Base-by-base conservation (phyloP, 2,888 invertebrate genomes). In the Plutella xylostella region DNA sequence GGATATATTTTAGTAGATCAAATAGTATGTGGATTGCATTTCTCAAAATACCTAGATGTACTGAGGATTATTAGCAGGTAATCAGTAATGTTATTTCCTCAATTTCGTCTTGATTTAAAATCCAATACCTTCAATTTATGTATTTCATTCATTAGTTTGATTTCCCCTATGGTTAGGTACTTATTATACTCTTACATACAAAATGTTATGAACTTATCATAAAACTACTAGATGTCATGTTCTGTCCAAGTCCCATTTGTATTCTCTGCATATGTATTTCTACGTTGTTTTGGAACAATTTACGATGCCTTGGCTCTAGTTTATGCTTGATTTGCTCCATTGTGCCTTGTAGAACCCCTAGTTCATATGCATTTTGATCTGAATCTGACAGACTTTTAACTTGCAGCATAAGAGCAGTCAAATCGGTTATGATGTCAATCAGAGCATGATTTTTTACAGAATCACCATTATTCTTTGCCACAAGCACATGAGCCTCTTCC, bases 181-280 rank as follows among this genome's bases (percentile, higher is more conserved):
- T n/a, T n/a, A n/a, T n/a, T n/a, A n/a, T n/a, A n/a, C n/a, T n/a
- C n/a, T n/a, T n/a, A n/a, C n/a, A n/a, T n/a, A n/a, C n/a, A n/a
- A n/a, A n/a, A n/a, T n/a, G 4, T 28, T 45, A 45, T 37, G 25
- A 37, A 15, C 40, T 34, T 15, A 31, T 15, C 25, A 42, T 12
- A 38, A 12, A 21, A 21, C 63, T 72, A 50, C 50, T 66, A 28
- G 74, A 59, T 46, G 71, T 65, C 63, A 72, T 73, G n/a, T n/a
- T n/a, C 60, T 73, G 74, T 12, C 85, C 83, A 48, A 91, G 74
- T 20, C 93, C 92, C 71, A 91, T 88, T 72, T 94, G 92, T 59
- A 95, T 93, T 65, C 93, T 91, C 62, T 93, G 93, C 87, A 97
- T 90, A 60, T 96, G 96, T 53, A 94, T 91, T 73, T 97, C 97